Evolutionary conservation across 2,113 vertebrate genomes (phyloP).

Genomic region (Regulus satrapa): DNA sequence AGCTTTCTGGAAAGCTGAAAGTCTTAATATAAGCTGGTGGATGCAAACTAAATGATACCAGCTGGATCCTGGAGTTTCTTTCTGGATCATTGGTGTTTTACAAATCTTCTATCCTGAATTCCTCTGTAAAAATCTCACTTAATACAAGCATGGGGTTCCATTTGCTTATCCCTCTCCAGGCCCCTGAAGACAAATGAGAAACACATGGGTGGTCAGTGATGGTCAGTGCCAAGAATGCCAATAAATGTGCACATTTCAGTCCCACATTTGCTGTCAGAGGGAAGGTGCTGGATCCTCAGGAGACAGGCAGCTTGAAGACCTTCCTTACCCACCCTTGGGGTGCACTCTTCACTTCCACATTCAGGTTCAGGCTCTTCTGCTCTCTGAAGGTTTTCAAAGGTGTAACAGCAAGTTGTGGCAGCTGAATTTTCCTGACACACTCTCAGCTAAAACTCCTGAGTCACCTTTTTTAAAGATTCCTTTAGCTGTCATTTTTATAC

Average conservation of each 20-base stretch:
- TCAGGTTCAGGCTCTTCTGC: neutral
- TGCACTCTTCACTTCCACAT: rapidly evolving
- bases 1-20: neutral
- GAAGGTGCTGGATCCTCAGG: neutral
- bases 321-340: neutral
- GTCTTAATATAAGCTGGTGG: neutral
- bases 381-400: neutral
- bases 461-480: neutral
- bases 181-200: neutral
- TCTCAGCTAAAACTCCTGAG: neutral
- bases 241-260: neutral
- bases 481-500: neutral
- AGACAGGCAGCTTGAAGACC: neutral
- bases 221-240: neutral
- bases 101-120: neutral
- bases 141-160: neutral
- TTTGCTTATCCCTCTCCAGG: neutral
- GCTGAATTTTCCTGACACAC: neutral
- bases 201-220: rapidly evolving
- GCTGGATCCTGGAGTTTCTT: neutral
- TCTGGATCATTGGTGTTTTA: neutral
- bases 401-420: neutral
- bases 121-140: neutral
- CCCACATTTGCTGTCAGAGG: neutral
- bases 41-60: neutral